Base-by-base conservation (phyloP, 2,888 invertebrate genomes). In the Limnephilus rhombicus region DNA sequence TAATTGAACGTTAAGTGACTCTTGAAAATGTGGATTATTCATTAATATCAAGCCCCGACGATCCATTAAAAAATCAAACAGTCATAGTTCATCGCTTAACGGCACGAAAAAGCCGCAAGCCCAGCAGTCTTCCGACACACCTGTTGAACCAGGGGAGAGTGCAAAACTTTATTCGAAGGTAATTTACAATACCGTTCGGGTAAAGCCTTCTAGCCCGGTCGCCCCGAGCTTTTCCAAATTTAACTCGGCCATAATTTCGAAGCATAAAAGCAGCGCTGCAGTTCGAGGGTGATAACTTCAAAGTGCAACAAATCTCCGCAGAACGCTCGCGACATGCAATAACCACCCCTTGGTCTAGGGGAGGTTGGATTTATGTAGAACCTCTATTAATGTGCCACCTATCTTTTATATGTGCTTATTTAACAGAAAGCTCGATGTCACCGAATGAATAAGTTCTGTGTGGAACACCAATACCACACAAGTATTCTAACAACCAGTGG, bases 121-220 rank as follows among this genome's bases (percentile, higher is more conserved):
- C 31, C 37, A 15, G 83, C 11, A 34, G 37, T 24, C 34, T 83
- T 37, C 11, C 34, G 1, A 18, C 37, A 37, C 83, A 83, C 83
- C 83, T 83, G 82, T 34, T 82, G 34, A 82, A 31, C 29, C 82
- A 31, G 82, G 29, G 82, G 82, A 82, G 34, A 82, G 13, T 15
- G 82, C 82, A 82, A 82, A 82, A 34, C 82, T 82, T 80, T 88
- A 88, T 53, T 89, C 37, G 68, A 89, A 89, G 88, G 88, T 37
- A 89, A 89, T 89, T 80, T 89, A 89, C 68, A 89, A 89, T 89
- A 37, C 80, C 37, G 88, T 89, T 80, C 88, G 68, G 80, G 31
- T n/a, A 89, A 89, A 89, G 88, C 88, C 3, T 53, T 53, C 18
- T 53, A 53, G 53, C 31, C 68, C 31, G 15, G 34, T n/a, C 18